A percentile compares a stretch with the other conserved stretches of the same genome.
Conservation (phyloP, 1,140 invertebrate species). For the Drosophila tropicalis region DNA sequence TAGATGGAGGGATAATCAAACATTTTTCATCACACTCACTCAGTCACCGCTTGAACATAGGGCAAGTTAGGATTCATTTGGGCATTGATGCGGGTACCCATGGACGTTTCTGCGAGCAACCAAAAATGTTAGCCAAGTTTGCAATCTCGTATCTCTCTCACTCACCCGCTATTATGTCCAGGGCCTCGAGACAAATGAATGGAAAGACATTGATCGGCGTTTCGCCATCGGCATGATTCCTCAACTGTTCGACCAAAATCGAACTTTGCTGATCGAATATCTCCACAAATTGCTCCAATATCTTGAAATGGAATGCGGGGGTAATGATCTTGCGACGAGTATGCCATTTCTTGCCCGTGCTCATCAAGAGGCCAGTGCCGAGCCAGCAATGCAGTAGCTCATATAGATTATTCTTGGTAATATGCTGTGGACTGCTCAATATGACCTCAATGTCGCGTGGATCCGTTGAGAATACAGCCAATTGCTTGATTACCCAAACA, state of each 20-base stretch:
- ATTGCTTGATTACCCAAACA: slow-evolving; percentile 85
- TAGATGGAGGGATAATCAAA: not conserved
- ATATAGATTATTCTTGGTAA: slow-evolving; percentile 77
- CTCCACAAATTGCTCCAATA: slow-evolving; percentile 89
- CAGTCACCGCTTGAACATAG: slow-evolving; percentile 89
- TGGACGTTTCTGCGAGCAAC: slow-evolving; percentile 87
- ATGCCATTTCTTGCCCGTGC: slow-evolving; percentile 72
- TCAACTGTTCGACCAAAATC: slow-evolving; percentile 85
- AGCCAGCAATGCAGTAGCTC: slow-evolving; percentile 83
- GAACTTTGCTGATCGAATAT: slow-evolving; percentile 88
- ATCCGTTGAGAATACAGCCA: slow-evolving; percentile 82
- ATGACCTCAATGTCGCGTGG: slow-evolving; percentile 59
- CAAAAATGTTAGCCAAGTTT: not conserved
- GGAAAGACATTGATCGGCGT: slow-evolving; percentile 62
- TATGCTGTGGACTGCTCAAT: slow-evolving; percentile 62
- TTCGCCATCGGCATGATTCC: slow-evolving; percentile 79
- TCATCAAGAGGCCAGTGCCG: slow-evolving; percentile 83
- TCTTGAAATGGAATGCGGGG: slow-evolving; percentile 93
- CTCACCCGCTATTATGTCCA: slow-evolving; percentile 71
- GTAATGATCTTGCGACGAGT: slow-evolving; percentile 85
- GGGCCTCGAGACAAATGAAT: slow-evolving; percentile 52
- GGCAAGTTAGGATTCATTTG: slow-evolving; percentile 88
- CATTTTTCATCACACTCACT: slow-evolving; percentile 82
- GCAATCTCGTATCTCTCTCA: not conserved
- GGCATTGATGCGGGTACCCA: slow-evolving; percentile 90